These are phyloP conservation scores for Macropus fuliginosus DNA, from an alignment of 2,797 vertebrate species.

Conservation along the genomic window DNA sequence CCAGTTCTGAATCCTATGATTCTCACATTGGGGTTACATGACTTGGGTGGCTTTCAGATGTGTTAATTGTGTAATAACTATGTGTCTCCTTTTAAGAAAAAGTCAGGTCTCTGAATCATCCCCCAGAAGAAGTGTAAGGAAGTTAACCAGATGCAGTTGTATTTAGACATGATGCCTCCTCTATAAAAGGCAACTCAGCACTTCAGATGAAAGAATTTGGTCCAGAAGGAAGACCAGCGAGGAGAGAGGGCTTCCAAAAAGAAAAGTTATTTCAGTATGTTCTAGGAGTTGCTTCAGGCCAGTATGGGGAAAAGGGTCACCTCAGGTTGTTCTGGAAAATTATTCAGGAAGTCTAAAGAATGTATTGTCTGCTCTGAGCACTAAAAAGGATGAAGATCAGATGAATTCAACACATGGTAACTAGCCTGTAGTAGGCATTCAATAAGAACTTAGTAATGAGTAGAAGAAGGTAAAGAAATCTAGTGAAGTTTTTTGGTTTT, in stretches of 20 bases:
- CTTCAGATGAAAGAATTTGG: background rate
- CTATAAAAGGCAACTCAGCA: background rate
- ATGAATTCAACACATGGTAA: slow-evolving; percentile 2
- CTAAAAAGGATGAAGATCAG: background rate
- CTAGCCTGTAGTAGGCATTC: background rate
- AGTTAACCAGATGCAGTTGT: background rate
- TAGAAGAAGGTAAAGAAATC: slow-evolving; percentile 11
- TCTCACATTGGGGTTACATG: background rate
- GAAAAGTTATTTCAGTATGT: background rate
- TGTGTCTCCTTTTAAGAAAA: background rate
- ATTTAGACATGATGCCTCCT: background rate
- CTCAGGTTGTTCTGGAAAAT: slow-evolving; percentile 12
- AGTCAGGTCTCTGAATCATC: background rate
- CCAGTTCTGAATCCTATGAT: background rate
- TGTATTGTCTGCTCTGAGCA: background rate
- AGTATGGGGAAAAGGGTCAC: background rate
- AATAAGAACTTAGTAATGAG: background rate
- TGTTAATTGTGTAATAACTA: background rate
- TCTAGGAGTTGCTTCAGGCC: background rate
- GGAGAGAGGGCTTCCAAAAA: background rate
- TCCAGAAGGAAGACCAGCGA: background rate
- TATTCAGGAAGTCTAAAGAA: slow-evolving; percentile 8
- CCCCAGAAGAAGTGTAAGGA: background rate
- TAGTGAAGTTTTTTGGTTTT: slow-evolving; percentile 10
- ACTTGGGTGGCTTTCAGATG: background rate